Conservation (phyloP, 2,888 invertebrate genomes). For the Dromius quadrimaculatus region DNA sequence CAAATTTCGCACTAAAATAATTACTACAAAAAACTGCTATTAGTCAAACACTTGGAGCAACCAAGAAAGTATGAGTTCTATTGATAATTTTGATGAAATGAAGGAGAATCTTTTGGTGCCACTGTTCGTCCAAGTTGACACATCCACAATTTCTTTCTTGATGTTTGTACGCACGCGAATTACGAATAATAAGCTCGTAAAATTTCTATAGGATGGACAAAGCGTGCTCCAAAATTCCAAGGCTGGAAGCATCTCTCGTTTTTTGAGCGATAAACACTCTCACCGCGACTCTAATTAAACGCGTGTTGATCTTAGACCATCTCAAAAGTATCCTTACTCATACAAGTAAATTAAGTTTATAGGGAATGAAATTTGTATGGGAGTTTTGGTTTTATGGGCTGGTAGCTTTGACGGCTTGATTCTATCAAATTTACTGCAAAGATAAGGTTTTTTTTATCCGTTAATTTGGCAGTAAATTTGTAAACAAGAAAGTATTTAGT, state of each 20-base stretch:
- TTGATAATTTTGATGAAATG: no score
- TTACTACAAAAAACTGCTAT: no score
- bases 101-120: conserved; percentile 18
- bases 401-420: not conserved
- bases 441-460: conserved; percentile 11
- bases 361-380: conserved; percentile 8
- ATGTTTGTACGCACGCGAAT: conserved; percentile 43
- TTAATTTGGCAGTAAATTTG: conserved; percentile 27
- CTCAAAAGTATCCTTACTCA: not conserved
- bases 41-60: no score
- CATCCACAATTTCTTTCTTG: conserved; percentile 6
- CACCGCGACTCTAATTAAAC: conserved; percentile 43
- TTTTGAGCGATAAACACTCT: conserved; percentile 44
- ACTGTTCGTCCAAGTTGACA: not conserved
- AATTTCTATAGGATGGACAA: conserved; percentile 40
- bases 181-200: conserved; percentile 46
- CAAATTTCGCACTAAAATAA: no score
- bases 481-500: conserved; percentile 23
- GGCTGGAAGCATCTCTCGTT: conserved; percentile 1
- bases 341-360: not conserved
- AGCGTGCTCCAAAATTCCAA: conserved; percentile 22
- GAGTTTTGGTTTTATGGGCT: not conserved
- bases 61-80: not conserved
- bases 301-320: no score
- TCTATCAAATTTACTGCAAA: conserved; percentile 12